These are phyloP conservation scores for Harpagifer antarcticus DNA, from an alignment of 2,797 vertebrate genomes.

Conservation along the genomic window DNA sequence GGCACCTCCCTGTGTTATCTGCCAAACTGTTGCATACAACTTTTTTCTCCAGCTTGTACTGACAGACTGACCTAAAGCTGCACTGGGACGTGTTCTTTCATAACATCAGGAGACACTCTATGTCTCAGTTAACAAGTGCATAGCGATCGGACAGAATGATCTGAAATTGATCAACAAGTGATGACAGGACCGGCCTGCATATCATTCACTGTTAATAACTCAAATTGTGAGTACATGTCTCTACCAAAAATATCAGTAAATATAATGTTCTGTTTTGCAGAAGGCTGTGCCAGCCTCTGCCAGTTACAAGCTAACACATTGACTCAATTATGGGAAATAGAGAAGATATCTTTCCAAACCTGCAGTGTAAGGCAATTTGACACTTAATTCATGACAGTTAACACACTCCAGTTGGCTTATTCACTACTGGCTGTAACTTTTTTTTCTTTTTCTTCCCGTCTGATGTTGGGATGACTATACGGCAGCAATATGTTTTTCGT, in stretches of 20 bases:
- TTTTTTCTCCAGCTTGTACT: not conserved
- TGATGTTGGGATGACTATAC: not conserved
- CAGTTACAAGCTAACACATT: too few relatives aligned
- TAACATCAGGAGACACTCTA: slow-evolving; percentile 40
- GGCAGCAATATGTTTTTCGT: slow-evolving; percentile 1
- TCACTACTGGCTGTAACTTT: too few relatives aligned
- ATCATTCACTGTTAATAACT: slow-evolving; percentile 29
- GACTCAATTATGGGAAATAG: too few relatives aligned
- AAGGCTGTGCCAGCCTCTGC: too few relatives aligned
- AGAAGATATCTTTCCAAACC: too few relatives aligned
- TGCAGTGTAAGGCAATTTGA: too few relatives aligned
- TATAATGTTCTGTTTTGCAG: too few relatives aligned
- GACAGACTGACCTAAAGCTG: slow-evolving; percentile 13
- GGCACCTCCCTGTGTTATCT: slow-evolving; percentile 18
- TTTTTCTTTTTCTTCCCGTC: too few relatives aligned
- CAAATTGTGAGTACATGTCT: slow-evolving; percentile 5
- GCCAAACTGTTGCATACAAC: slow-evolving; percentile 24
- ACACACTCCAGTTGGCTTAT: too few relatives aligned
- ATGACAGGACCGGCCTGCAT: slow-evolving; percentile 52
- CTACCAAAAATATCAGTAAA: too few relatives aligned
- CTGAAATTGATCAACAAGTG: slow-evolving; percentile 59
- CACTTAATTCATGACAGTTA: too few relatives aligned
- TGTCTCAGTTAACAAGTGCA: slow-evolving; percentile 34
- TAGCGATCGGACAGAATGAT: slow-evolving; percentile 35
- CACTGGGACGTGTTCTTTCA: slow-evolving; percentile 16